These are phyloP conservation scores for Telenomus remus DNA, from an alignment of 1,140 invertebrate species.

Conservation along the genomic window DNA sequence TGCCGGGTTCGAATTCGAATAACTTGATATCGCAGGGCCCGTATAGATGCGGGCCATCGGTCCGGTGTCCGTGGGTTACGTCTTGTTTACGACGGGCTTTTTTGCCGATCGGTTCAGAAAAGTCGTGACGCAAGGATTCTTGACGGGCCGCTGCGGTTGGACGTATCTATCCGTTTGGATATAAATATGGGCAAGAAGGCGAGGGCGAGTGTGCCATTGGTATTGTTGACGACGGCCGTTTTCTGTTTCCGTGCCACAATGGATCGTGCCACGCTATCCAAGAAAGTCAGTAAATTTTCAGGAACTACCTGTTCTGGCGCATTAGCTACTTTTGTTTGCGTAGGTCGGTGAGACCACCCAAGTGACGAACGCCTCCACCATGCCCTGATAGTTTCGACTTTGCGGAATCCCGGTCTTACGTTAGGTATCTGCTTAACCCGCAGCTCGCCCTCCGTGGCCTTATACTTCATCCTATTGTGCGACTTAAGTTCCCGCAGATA, in stretches of 20 bases:
- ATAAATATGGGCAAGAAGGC: conserved; percentile 52
- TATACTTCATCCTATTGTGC: conserved; percentile 54
- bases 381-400: conserved; percentile 66
- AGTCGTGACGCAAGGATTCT: conserved; percentile 53
- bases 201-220: conserved; percentile 37
- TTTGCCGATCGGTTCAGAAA: conserved; percentile 36
- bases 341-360: conserved; percentile 70
- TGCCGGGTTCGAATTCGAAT: conserved; percentile 13
- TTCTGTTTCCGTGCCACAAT: conserved; percentile 50
- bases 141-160: conserved; percentile 39
- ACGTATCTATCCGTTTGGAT: conserved; percentile 51
- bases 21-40: conserved; percentile 19
- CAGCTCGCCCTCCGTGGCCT: conserved; percentile 36
- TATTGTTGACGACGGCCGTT: conserved; percentile 45
- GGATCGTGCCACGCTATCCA: conserved; percentile 56
- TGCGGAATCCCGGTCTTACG: conserved; percentile 65
- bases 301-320: conserved; percentile 65
- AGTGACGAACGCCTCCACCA: conserved; percentile 65
- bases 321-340: conserved; percentile 67
- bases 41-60: conserved; percentile 25
- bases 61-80: conserved; percentile 37
- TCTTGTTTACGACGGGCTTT: conserved; percentile 51
- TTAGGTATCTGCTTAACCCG: conserved; percentile 47
- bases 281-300: conserved; percentile 70
- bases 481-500: conserved; percentile 43